Conservation (phyloP, 2,113 vertebrate species). For the Pseudorhombus dupliciocellatus region DNA sequence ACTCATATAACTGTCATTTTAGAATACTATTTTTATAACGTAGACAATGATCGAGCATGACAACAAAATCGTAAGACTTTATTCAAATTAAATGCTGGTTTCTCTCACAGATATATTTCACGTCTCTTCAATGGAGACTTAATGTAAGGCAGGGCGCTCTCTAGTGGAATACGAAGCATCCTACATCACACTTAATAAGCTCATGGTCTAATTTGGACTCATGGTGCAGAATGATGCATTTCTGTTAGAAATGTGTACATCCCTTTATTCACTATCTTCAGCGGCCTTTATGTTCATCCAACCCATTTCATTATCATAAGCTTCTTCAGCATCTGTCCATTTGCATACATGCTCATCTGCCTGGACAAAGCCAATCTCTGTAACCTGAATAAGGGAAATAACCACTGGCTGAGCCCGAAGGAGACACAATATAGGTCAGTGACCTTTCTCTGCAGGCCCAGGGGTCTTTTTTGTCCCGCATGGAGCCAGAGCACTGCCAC, state of each 20-base stretch:
- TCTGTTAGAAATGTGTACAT: conserved; percentile 6
- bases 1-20: conserved; percentile 70
- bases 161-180: conserved; percentile 54
- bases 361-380: conserved; percentile 54
- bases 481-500: conserved; percentile 21
- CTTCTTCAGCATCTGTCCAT: conserved; percentile 41
- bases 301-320: conserved; percentile 22
- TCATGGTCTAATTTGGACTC: not conserved
- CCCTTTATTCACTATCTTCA: conserved; percentile 14
- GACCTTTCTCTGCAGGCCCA: conserved; percentile 65
- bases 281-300: conserved; percentile 31
- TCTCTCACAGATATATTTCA: conserved; percentile 3
- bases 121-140: not conserved
- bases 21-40: conserved; percentile 89
- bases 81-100: conserved; percentile 51
- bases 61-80: conserved; percentile 17
- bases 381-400: conserved; percentile 48
- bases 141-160: conserved; percentile 50
- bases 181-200: conserved; percentile 21
- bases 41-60: conserved; percentile 72
- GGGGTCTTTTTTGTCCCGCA: conserved; percentile 63
- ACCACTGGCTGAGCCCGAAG: conserved; percentile 57
- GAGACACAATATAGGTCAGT: conserved; percentile 73
- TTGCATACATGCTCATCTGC: conserved; percentile 52
- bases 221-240: not conserved